These are phyloP conservation scores for Pilophorus perplexus DNA, from an alignment of 2,888 invertebrate genomes.

Conservation along the genomic window DNA sequence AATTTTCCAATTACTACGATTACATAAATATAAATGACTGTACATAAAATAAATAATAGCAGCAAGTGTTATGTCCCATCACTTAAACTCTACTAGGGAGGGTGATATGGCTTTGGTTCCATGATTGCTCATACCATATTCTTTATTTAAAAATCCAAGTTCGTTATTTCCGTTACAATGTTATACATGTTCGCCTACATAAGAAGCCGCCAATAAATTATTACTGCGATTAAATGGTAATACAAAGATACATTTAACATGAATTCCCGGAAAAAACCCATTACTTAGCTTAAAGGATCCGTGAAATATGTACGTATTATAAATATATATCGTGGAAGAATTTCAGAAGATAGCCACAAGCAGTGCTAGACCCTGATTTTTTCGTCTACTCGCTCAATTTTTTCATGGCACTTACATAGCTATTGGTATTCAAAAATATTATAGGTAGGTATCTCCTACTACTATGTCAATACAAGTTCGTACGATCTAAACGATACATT, in stretches of 20 bases:
- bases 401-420: constrained; percentile 3
- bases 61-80: constrained; percentile 28
- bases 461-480: not conserved
- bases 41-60: constrained; percentile 38
- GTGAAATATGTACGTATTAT: no score
- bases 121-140: constrained; percentile 38
- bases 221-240: not conserved
- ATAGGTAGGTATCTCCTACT: constrained; percentile 4
- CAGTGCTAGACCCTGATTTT: constrained; percentile 9
- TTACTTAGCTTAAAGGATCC: no score
- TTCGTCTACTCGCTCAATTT: not conserved
- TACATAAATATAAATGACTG: constrained; percentile 40
- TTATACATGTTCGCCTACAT: constrained; percentile 3
- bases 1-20: constrained; percentile 32
- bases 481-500: not conserved
- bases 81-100: constrained; percentile 27
- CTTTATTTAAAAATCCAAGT: not conserved
- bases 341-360: not conserved
- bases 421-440: constrained; percentile 8
- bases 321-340: no score
- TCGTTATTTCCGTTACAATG: no score
- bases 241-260: no score
- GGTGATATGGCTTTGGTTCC: constrained; percentile 44
- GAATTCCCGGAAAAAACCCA: no score
- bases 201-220: constrained; percentile 1